Percentiles rank a stretch among this genome's conserved stretches.
phyloP scores from a whole-genome alignment of 2,113 vertebrate genomes.

The Cinclus cinclus region DNA sequence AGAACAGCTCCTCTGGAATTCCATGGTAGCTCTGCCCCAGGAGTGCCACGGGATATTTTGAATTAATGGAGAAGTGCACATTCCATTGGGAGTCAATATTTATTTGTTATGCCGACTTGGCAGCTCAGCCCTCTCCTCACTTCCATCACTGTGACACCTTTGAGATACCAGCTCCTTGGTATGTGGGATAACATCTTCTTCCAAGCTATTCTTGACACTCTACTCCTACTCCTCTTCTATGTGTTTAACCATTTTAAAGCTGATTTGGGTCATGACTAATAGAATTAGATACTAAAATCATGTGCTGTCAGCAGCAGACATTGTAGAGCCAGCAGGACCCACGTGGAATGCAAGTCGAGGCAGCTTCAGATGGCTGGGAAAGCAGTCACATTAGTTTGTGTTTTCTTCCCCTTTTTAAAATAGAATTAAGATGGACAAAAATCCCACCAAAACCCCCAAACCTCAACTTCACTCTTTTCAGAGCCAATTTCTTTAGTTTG shows the following conservation, averaged over 20 bases:
- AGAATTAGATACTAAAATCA: conserved; percentile 42
- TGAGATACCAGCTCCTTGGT: conserved; percentile 44
- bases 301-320: conserved; percentile 13
- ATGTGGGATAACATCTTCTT: conserved; percentile 65
- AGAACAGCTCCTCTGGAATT: background rate
- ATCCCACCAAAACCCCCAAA: background rate
- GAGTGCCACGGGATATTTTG: background rate
- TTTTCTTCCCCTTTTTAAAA: background rate
- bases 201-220: conserved; percentile 57
- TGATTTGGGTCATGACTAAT: conserved; percentile 66
- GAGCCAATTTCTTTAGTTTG: background rate
- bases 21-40: background rate
- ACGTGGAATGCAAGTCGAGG: background rate
- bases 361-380: background rate
- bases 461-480: background rate
- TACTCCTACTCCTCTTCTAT: conserved; percentile 61
- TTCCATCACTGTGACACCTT: conserved; percentile 57
- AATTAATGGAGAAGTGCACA: background rate
- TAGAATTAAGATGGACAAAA: background rate
- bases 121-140: conserved; percentile 27
- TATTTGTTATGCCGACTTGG: background rate
- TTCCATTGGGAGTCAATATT: background rate
- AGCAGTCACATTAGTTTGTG: background rate
- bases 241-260: conserved; percentile 63
- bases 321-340: background rate